A percentile compares a stretch with the other conserved stretches of the same genome.
phyloP scores from a whole-genome alignment of 2,888 invertebrate species.

The Metellina segmentata region DNA sequence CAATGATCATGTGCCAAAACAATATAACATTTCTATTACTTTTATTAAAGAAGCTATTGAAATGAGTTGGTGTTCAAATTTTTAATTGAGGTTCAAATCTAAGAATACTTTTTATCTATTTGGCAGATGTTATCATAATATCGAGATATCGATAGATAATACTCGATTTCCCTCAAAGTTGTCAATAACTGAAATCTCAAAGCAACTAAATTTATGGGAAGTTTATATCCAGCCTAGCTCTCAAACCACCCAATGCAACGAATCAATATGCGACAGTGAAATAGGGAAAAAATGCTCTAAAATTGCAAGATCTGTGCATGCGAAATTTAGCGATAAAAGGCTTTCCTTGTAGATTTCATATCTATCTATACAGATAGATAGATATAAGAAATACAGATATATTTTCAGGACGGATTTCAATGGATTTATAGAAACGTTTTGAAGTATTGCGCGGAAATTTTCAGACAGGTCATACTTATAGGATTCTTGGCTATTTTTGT shows the following conservation, averaged over 20 bases:
- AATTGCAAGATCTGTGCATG: constrained; percentile 61
- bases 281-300: constrained; percentile 20
- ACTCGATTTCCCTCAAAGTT: too few relatives aligned
- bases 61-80: too few relatives aligned
- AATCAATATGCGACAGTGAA: constrained; percentile 13
- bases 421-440: constrained; percentile 75
- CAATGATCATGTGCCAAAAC: too few relatives aligned
- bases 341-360: constrained; percentile 71
- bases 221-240: too few relatives aligned
- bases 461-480: constrained; percentile 59
- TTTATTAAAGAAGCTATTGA: too few relatives aligned
- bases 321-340: constrained; percentile 75
- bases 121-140: too few relatives aligned
- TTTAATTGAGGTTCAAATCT: too few relatives aligned
- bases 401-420: constrained; percentile 71
- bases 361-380: constrained; percentile 59
- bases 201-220: too few relatives aligned
- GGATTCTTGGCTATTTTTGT: constrained; percentile 57
- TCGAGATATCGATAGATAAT: too few relatives aligned
- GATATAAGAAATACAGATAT: constrained; percentile 64
- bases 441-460: constrained; percentile 68
- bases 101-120: too few relatives aligned
- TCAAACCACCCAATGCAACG: neutral
- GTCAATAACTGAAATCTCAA: too few relatives aligned
- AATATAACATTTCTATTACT: too few relatives aligned